Base-by-base conservation (phyloP, 2,888 invertebrate species). In the Calameuta filiformis region DNA sequence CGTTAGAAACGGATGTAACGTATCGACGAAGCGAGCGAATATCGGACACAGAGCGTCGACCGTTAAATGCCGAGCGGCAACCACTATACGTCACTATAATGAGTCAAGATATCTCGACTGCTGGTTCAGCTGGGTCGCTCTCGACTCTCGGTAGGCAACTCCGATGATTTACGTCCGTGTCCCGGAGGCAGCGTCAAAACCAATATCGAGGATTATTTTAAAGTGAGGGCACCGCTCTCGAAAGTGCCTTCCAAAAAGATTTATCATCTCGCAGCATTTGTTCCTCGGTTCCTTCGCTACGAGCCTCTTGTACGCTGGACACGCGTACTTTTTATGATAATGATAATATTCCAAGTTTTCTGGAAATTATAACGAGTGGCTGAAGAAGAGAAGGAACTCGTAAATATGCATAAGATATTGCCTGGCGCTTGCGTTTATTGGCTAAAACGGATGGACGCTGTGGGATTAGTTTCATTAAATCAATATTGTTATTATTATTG, bases 61-160 rank as follows among this genome's bases (percentile, higher is more conserved):
- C 69, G 69, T 23, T 15, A 6, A 12, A 30, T 30, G 30, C 30
- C 69, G 69, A 83, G 83, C 79, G 79, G 79, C 80, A 79, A 83
- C 85, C 80, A 83, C 85, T 85, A 90, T 89, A 88, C 86, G 89
- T 90, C 88, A 89, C 87, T 85, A 88, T 89, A 90, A 90, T 89
- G 87, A 90, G 87, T 84, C 83, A 83, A 86, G 84, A 84, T 79
- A 23, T 73, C 73, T 35, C 79, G 80, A 78, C 82, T 82, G 81
- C 82, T 80, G 75, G 81, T 79, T 81, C 80, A 79, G 77, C 77
- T 75, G 78, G 76, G 68, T 74, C 77, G 79, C 81, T 78, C 80
- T 79, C 73, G 79, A 80, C 82, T 81, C 81, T 56, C 77, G 79
- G 81, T 82, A 81, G 81, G 83, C 81, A 80, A 79, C 79, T 69